phyloP scores from a whole-genome alignment of 2,797 vertebrate genomes.

The Gadopsis marmoratus region DNA sequence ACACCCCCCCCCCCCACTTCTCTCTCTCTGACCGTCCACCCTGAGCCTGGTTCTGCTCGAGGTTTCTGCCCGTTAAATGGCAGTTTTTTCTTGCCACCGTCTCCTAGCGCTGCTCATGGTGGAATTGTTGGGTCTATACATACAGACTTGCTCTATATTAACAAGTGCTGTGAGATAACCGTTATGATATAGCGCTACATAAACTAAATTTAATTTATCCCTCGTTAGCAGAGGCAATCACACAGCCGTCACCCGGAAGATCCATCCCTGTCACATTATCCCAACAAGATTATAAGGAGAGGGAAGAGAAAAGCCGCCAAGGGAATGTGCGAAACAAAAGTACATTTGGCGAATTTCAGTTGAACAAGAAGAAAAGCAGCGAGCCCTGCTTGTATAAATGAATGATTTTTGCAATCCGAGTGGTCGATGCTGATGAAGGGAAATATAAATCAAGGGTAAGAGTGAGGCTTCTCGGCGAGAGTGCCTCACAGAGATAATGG shows the following conservation, averaged over 20 bases:
- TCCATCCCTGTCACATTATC: conserved; percentile 75
- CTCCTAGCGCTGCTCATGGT: too few species aligned
- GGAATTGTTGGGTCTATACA: too few species aligned
- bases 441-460: conserved; percentile 79
- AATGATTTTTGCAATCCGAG: conserved; percentile 77
- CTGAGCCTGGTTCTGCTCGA: too few species aligned
- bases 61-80: too few species aligned
- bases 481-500: conserved; percentile 77
- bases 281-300: conserved; percentile 43
- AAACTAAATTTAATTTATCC: conserved; percentile 14
- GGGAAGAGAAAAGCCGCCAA: conserved; percentile 11
- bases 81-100: too few species aligned
- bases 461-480: conserved; percentile 63
- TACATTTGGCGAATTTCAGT: conserved; percentile 65
- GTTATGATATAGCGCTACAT: too few species aligned
- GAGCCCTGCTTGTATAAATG: conserved; percentile 73
- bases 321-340: conserved; percentile 62
- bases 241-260: conserved; percentile 63
- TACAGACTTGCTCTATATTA: too few species aligned
- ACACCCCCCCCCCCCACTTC: too few species aligned
- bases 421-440: conserved; percentile 78
- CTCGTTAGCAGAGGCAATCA: conserved; percentile 78
- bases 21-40: too few species aligned
- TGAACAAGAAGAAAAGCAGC: conserved; percentile 62
- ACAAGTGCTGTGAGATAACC: too few species aligned